phyloP scores from a whole-genome alignment of 2,888 invertebrate genomes.

The Syrista parreyssii region DNA sequence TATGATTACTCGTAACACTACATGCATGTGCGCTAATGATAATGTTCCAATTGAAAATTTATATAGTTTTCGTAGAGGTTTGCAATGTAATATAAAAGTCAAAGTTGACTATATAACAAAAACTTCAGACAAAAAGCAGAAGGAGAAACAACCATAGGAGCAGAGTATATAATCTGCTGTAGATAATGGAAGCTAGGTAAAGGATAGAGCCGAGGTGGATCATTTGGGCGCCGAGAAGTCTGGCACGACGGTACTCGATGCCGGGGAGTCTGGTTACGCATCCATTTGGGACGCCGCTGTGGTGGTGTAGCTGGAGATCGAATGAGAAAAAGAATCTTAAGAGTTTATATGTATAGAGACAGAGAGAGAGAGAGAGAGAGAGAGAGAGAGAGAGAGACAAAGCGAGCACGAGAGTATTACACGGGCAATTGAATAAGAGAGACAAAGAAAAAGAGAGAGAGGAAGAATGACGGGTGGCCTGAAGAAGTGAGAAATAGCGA shows the following conservation, averaged over 20 bases:
- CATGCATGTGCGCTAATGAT: neutral
- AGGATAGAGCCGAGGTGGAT: slow-evolving; percentile 50
- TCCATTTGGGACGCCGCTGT: slow-evolving; percentile 66
- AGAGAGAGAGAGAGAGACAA: slow-evolving; percentile 24
- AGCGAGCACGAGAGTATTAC: too few species aligned
- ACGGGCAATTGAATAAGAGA: slow-evolving; percentile 12
- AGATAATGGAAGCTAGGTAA: slow-evolving; percentile 33
- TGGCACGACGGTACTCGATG: slow-evolving; percentile 53
- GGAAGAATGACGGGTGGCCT: neutral
- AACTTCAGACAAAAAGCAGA: neutral
- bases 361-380: slow-evolving; percentile 21
- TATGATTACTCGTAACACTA: neutral
- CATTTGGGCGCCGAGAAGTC: slow-evolving; percentile 66
- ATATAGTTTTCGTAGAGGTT: neutral
- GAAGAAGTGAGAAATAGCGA: neutral
- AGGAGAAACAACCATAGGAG: neutral
- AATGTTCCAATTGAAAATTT: neutral
- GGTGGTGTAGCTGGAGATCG: slow-evolving; percentile 24
- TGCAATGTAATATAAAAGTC: neutral
- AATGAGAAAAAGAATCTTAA: slow-evolving; percentile 17
- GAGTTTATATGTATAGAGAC: neutral
- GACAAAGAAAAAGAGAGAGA: slow-evolving; percentile 11
- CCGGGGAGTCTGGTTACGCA: slow-evolving; percentile 63
- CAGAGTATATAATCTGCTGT: neutral
- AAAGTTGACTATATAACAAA: neutral